These are phyloP conservation scores for Ostrea denselamellosa DNA, from an alignment of 1,140 invertebrate species.

Conservation along the genomic window DNA sequence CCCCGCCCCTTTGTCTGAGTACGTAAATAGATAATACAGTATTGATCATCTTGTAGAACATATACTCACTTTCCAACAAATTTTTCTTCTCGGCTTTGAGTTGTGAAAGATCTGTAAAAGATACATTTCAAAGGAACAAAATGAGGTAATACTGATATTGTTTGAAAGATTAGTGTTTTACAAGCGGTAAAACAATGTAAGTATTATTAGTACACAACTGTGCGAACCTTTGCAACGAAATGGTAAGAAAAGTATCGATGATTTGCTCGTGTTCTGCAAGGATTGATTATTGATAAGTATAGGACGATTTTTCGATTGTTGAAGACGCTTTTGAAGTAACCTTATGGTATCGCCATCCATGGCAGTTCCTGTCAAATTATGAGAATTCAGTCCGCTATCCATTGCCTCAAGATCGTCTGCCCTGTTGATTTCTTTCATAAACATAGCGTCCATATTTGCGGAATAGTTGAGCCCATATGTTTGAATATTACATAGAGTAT, in stretches of 20 bases:
- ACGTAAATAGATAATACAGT: too few relatives aligned
- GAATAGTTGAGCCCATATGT: not conserved
- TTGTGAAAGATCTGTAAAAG: not conserved
- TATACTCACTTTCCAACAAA: not conserved
- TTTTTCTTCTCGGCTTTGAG: not conserved
- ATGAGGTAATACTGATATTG: not conserved
- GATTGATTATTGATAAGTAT: constrained; percentile 2
- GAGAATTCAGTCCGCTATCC: not conserved
- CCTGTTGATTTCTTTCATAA: not conserved
- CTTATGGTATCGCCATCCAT: not conserved
- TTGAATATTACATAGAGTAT: constrained; percentile 2
- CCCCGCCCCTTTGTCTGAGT: too few relatives aligned
- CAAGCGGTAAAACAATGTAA: not conserved
- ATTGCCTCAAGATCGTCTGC: not conserved
- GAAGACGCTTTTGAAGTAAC: not conserved
- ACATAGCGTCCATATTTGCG: not conserved
- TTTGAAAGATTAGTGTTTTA: not conserved
- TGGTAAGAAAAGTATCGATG: not conserved
- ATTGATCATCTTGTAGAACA: too few relatives aligned
- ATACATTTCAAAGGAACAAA: not conserved
- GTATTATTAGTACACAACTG: constrained; percentile 18
- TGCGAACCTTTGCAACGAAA: constrained; percentile 37
- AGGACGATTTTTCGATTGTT: not conserved
- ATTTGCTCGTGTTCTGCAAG: not conserved
- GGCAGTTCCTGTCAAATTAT: not conserved